A percentile compares a stretch with the other conserved stretches of the same genome.
Evolutionary conservation across 2,797 vertebrate genomes (phyloP).

Genomic region (Arrhamphus sclerolepis): DNA sequence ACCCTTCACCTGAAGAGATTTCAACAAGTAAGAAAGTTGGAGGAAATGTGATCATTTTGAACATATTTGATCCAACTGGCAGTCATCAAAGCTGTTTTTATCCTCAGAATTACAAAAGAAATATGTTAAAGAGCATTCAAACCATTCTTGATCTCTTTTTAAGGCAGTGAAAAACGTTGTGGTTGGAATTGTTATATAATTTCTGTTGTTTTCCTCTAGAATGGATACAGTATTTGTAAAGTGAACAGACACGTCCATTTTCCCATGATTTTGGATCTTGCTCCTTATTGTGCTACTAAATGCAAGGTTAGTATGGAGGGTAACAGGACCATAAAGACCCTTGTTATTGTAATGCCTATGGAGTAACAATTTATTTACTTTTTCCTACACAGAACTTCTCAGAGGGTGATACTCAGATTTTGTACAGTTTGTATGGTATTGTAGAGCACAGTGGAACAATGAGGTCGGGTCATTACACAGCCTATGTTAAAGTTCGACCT

Average conservation of each 20-base stretch:
- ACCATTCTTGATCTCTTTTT: constrained; percentile 1
- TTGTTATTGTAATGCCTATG: background rate
- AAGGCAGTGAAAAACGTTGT: background rate
- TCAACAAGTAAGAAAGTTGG: constrained; percentile 84
- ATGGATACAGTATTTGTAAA: constrained; percentile 91
- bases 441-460: constrained; percentile 98
- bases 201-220: constrained; percentile 73
- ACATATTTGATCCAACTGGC: background rate
- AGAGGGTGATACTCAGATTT: constrained; percentile 81
- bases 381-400: constrained; percentile 79
- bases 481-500: constrained; percentile 88
- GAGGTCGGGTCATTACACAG: constrained; percentile 96
- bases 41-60: background rate
- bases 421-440: constrained; percentile 94
- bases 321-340: background rate
- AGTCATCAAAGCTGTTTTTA: constrained; percentile 7
- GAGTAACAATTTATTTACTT: constrained; percentile 23
- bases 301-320: constrained; percentile 86
- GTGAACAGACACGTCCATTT: constrained; percentile 93
- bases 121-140: too few relatives aligned
- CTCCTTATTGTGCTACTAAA: constrained; percentile 90
- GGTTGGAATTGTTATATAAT: background rate
- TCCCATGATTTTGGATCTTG: constrained; percentile 91
- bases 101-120: background rate
- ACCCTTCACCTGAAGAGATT: constrained; percentile 98